Evolutionary conservation across 2,888 invertebrate genomes (phyloP).

Genomic region (Argyra leucocephala): DNA sequence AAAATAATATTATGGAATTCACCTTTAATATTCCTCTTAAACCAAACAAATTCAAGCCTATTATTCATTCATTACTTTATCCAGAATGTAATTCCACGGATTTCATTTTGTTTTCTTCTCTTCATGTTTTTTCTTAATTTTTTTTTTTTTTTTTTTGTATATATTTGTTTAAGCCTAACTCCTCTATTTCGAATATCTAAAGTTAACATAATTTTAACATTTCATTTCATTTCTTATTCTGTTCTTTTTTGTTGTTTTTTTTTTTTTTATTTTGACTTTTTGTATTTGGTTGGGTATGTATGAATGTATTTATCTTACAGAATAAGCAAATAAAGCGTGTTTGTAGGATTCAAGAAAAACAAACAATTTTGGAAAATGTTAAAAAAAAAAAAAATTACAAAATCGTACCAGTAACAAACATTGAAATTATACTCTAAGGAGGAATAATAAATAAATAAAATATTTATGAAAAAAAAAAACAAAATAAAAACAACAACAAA

Average conservation of each 20-base stretch:
- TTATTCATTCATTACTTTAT: too few relatives aligned
- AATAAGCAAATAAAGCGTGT: background rate
- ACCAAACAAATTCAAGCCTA: too few relatives aligned
- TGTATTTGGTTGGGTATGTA: background rate
- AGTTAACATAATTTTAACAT: background rate
- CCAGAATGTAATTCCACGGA: too few relatives aligned
- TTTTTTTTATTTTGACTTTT: background rate
- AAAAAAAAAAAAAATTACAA: background rate
- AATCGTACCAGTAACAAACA: background rate
- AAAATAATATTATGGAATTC: too few relatives aligned
- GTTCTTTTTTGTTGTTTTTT: background rate
- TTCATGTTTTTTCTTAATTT: too few relatives aligned
- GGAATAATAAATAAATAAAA: background rate
- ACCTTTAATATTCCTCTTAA: too few relatives aligned
- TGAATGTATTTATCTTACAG: background rate
- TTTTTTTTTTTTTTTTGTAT: too few relatives aligned
- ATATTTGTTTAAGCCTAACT: too few relatives aligned
- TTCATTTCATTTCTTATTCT: background rate
- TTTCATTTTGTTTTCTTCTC: too few relatives aligned
- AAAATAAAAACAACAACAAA: background rate
- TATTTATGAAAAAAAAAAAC: background rate
- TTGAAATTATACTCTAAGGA: background rate
- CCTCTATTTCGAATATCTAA: background rate
- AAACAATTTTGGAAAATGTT: background rate
- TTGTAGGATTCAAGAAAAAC: background rate